These are phyloP conservation scores for Oryzaephilus surinamensis DNA, from an alignment of 1,140 invertebrate species.

Conservation along the genomic window DNA sequence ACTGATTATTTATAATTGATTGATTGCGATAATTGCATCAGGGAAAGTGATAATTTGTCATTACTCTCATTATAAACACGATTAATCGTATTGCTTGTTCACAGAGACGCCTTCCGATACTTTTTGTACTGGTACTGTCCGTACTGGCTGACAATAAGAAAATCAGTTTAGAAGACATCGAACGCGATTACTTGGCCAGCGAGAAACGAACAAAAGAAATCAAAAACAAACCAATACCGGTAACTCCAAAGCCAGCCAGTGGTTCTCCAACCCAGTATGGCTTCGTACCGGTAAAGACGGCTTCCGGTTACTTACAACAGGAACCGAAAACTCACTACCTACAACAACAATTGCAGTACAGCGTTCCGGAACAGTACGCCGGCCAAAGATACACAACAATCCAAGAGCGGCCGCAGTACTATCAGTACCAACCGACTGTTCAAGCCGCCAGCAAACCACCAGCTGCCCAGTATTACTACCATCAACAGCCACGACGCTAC, in stretches of 20 bases:
- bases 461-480: slow-evolving; percentile 3
- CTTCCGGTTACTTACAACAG: slow-evolving; percentile 17
- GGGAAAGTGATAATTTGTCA: too few species aligned
- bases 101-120: slow-evolving; percentile 6
- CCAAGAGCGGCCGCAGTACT: slow-evolving; percentile 2
- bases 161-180: slow-evolving; percentile 26
- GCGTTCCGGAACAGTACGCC: slow-evolving; percentile 14
- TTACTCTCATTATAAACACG: too few species aligned
- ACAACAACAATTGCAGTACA: slow-evolving; percentile 9
- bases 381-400: slow-evolving; percentile 8
- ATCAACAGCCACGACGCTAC: slow-evolving; percentile 9
- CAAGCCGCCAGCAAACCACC: slow-evolving; percentile 2
- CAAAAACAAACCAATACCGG: slow-evolving; percentile 2
- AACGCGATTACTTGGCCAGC: slow-evolving; percentile 18
- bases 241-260: slow-evolving; percentile 1
- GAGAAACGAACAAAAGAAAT: slow-evolving; percentile 6
- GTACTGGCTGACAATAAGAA: slow-evolving; percentile 13
- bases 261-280: slow-evolving; percentile 22
- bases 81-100: too few species aligned
- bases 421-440: slow-evolving; percentile 5
- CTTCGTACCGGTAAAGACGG: slow-evolving; percentile 22
- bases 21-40: neutral
- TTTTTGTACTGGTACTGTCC: slow-evolving; percentile 6
- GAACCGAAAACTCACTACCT: slow-evolving; percentile 16
- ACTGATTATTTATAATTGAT: neutral